Evolutionary conservation across 1,140 invertebrate genomes (phyloP), one percentile per base, ranked within the genome.

Genomic region (Dinoponera quadriceps): DNA sequence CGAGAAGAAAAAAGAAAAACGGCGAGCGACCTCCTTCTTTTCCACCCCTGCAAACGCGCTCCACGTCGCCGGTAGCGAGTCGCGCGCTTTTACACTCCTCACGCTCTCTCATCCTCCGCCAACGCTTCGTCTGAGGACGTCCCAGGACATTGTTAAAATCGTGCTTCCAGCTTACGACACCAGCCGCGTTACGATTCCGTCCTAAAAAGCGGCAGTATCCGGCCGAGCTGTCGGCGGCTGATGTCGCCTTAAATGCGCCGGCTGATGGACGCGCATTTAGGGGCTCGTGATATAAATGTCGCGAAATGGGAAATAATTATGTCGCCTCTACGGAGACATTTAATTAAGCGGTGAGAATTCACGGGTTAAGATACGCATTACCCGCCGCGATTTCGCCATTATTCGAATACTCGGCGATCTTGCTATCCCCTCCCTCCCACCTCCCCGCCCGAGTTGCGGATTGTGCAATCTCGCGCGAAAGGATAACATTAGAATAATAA

Each of bases 161-260:
- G 20, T 81, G 84, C 68, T 57, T n/a, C 33, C 25, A 80, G 82
- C 82, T 82, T 88, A 84, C 68, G 85, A 75, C 51, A 60, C 63
- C 33, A 57, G 18, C 25, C 20, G 25, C 66, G 62, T 86, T 80
- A 87, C 16, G 85, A 80, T 48, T 38, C 25, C 69, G 3, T 33
- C 20, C 33, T 22, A 59, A 63, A 74, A 68, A 59, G 16, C 22
- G 27, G 3, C 44, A 55, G 33, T 22, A 54, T 59, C 66, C 60
- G 25, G 33, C 27, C 38, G 57, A 59, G 55, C 25, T 65, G 38
- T 11, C 38, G 38, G 38, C n/a, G n/a, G 3, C 38, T 11, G 3
- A 9, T 9, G 33, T 73, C 68, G n/a, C 73, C 83, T 87, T 80
- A 83, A 87, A 68, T 73, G 68, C 27, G 14, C 20, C 1, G n/a